Evolutionary conservation across 1,140 invertebrate species (phyloP).

Genomic region (Coptotermes formosanus): DNA sequence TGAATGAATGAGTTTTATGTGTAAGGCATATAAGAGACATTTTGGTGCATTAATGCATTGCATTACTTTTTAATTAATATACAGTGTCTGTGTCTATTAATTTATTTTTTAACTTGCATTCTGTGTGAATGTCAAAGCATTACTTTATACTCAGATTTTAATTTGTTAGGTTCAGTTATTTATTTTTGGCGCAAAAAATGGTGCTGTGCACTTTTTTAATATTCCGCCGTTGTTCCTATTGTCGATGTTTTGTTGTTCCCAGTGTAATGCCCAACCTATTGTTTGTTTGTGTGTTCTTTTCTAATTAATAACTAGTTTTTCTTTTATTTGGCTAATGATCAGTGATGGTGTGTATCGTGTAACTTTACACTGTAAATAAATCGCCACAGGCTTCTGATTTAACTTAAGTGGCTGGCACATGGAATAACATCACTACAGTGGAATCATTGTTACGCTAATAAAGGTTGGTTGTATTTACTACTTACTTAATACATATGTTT

Average conservation of each 20-base stretch:
- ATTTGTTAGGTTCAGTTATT: conserved; percentile 2
- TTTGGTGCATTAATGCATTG: conserved; percentile 31
- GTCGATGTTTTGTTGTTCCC: conserved; percentile 21
- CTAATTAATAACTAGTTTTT: conserved; percentile 11
- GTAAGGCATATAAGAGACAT: neutral
- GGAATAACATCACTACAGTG: neutral
- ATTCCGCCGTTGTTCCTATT: conserved; percentile 18
- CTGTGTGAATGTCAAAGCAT: conserved; percentile 31
- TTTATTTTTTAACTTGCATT: conserved; percentile 30
- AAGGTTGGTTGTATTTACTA: neutral
- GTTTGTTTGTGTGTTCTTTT: conserved; percentile 19
- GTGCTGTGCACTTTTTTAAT: conserved; percentile 26
- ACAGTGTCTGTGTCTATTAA: conserved; percentile 28
- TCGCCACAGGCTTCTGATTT: neutral
- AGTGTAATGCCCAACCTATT: conserved; percentile 15
- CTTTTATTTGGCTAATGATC: neutral
- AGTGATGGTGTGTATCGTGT: neutral
- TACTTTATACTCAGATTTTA: conserved; percentile 20
- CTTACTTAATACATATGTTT: neutral
- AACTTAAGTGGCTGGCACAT: too few relatives aligned
- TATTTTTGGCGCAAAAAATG: conserved; percentile 26
- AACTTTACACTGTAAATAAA: conserved; percentile 3
- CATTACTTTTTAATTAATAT: conserved; percentile 22
- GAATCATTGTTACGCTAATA: neutral
- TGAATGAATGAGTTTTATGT: neutral